Base-by-base conservation (phyloP, 2,113 vertebrate genomes). In the Pseudorasbora parva region DNA sequence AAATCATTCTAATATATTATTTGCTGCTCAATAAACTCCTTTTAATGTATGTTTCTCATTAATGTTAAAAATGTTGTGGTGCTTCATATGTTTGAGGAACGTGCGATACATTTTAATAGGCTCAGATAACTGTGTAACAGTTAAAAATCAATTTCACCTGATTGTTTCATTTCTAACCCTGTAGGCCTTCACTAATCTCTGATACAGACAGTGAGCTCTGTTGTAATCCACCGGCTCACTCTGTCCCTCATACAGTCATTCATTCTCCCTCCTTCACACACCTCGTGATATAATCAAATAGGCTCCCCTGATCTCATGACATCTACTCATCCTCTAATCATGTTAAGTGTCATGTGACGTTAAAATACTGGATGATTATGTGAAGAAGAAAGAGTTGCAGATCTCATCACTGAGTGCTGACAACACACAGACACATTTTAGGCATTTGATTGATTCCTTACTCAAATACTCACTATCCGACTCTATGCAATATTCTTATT, bases 291-390 rank as follows among this genome's bases (percentile, higher is more conserved):
- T 89, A 92, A 93, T 87, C 37, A 88, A 88, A 75, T 81, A 85
- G 89, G 88, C 59, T 83, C 25, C n/a, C 9, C 33, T 78, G 0
- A 60, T 90, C 93, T 81, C 89, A 90, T 93, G 93, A 95, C 91
- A 86, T 82, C 15, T 84, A 88, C 23, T 77, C 86, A 86, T 80
- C 77, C 62, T 88, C 66, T 84, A 88, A 90, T 89, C 88, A 91
- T 75, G 54, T 25, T 87, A 59, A 82, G 0, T 7, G 14, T 54
- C 51, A 84, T 54, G 78, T 84, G 82, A 74, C 60, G 10, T 49
- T 62, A 51, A 43, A 57, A 76, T 56, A n/a, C 47, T 56, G 73
- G 10, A 33, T 49, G n/a, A 51, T 74, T 75, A 75, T 30, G 15
- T 75, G 25, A 27, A 19, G 8, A 47, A 43, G 43, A 37, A 11